A percentile compares a stretch with the other conserved stretches of the same genome.
phyloP scores from a whole-genome alignment of 1,140 invertebrate genomes.

The Metaphire vulgaris region DNA sequence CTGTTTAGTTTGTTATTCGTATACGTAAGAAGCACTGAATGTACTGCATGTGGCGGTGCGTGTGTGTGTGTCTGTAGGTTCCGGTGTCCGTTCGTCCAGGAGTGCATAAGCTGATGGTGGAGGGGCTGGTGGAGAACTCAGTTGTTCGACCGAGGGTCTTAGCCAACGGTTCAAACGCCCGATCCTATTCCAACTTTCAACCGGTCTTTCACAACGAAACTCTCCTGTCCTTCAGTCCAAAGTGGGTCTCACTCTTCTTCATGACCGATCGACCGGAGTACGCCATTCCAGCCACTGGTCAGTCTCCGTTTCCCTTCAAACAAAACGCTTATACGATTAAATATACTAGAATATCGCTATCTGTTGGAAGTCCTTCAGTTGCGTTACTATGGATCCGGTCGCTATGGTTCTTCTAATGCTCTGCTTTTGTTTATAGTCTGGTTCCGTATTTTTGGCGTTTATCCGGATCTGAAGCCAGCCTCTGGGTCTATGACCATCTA shows the following conservation, averaged over 20 bases:
- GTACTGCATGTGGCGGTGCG: too few species aligned
- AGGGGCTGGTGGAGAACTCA: slow-evolving; percentile 3
- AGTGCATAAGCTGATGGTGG: slow-evolving; percentile 10
- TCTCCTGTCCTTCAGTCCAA: background rate
- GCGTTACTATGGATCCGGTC: too few species aligned
- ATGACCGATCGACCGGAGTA: slow-evolving; percentile 7
- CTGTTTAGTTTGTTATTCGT: too few species aligned
- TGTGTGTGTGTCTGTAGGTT: too few species aligned
- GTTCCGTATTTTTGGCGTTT: slow-evolving; percentile 6
- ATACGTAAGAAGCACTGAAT: too few species aligned
- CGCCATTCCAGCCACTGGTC: slow-evolving; percentile 5
- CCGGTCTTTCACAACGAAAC: slow-evolving; percentile 14
- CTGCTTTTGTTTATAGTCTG: slow-evolving; percentile 6
- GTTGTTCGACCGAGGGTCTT: background rate
- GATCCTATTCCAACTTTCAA: background rate
- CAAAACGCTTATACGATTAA: too few species aligned
- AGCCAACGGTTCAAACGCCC: background rate
- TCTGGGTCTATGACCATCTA: slow-evolving; percentile 10
- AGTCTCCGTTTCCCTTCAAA: too few species aligned
- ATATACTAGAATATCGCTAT: too few species aligned
- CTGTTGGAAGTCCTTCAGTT: too few species aligned
- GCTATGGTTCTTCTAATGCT: too few species aligned
- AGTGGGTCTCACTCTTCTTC: slow-evolving; percentile 11
- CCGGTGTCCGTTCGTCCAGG: slow-evolving; percentile 5
- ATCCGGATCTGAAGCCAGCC: slow-evolving; percentile 7